Evolutionary conservation across 2,888 invertebrate genomes (phyloP).

Genomic region (Synanthedon tipuliformis): DNA sequence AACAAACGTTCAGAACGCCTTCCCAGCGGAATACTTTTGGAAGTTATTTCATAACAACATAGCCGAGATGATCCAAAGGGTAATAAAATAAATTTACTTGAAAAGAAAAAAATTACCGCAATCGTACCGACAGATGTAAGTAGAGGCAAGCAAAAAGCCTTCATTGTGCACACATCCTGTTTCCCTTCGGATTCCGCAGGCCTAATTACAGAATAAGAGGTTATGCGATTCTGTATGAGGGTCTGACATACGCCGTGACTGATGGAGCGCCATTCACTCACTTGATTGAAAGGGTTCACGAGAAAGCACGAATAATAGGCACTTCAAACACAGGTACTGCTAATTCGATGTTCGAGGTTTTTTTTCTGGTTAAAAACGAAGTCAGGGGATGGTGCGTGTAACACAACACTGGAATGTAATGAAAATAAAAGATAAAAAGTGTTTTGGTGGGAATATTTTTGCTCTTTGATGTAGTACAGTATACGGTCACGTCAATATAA

Average conservation of each 20-base stretch:
- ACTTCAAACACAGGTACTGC: conserved; percentile 37
- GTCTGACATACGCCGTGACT: conserved; percentile 34
- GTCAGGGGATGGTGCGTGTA: not conserved
- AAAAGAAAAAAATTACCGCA: not conserved
- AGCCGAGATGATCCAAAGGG: not conserved
- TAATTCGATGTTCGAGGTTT: conserved; percentile 18
- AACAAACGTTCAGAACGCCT: too few species aligned
- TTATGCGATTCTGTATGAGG: conserved; percentile 36
- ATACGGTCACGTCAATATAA: too few species aligned
- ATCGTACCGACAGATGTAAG: conserved; percentile 11
- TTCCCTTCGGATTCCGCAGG: conserved; percentile 32
- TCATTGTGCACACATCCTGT: conserved; percentile 44
- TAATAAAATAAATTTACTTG: not conserved
- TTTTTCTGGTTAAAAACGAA: not conserved
- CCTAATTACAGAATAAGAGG: conserved; percentile 53
- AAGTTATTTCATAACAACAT: too few species aligned
- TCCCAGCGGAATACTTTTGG: too few species aligned
- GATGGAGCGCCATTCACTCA: conserved; percentile 52
- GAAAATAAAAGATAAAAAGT: too few species aligned
- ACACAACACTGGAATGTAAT: not conserved
- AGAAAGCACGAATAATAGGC: conserved; percentile 25
- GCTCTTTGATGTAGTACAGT: too few species aligned
- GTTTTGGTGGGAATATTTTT: too few species aligned
- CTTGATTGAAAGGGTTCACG: conserved; percentile 51
- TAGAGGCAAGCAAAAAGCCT: conserved; percentile 17